Percentiles rank a stretch among this genome's conserved stretches.
Conservation (phyloP, 2,888 invertebrate genomes). For the Cosmorhoe ocellata region DNA sequence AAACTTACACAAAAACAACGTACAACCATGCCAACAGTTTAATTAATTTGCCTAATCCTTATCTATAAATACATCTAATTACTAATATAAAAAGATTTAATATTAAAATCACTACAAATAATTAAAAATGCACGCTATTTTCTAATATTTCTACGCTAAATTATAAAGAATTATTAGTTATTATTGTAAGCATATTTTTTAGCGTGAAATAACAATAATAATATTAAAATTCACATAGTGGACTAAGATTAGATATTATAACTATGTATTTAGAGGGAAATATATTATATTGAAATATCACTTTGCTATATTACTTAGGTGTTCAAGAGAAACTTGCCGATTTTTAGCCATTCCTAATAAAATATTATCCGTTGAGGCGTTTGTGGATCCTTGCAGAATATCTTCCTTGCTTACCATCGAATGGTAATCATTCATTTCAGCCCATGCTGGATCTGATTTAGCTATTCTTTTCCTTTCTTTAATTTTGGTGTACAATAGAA, state of each 20-base stretch:
- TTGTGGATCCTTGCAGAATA: conserved; percentile 68
- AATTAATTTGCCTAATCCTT: conserved; percentile 53
- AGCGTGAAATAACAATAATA: conserved; percentile 24
- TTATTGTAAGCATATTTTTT: conserved; percentile 27
- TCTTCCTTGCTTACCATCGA: conserved; percentile 77
- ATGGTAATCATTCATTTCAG: conserved; percentile 77
- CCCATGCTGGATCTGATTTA: conserved; percentile 72
- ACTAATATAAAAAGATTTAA: conserved; percentile 25
- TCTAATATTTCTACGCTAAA: conserved; percentile 25
- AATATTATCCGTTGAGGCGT: conserved; percentile 77
- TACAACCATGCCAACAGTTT: conserved; percentile 56
- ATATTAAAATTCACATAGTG: conserved; percentile 14
- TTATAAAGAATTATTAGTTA: conserved; percentile 13
- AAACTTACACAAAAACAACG: conserved; percentile 29
- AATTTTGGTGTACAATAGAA: conserved; percentile 73
- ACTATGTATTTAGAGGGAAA: conserved; percentile 15
- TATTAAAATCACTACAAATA: conserved; percentile 40
- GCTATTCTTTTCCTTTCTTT: conserved; percentile 76
- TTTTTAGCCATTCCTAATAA: conserved; percentile 73
- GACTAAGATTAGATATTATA: conserved; percentile 14
- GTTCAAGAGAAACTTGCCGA: conserved; percentile 60
- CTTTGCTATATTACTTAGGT: conserved; percentile 38
- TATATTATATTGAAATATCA: conserved; percentile 24
- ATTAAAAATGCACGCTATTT: conserved; percentile 45
- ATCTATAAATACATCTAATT: conserved; percentile 26